Base-by-base conservation (phyloP, 1,140 invertebrate species). In the Psilanteris sp. region DNA sequence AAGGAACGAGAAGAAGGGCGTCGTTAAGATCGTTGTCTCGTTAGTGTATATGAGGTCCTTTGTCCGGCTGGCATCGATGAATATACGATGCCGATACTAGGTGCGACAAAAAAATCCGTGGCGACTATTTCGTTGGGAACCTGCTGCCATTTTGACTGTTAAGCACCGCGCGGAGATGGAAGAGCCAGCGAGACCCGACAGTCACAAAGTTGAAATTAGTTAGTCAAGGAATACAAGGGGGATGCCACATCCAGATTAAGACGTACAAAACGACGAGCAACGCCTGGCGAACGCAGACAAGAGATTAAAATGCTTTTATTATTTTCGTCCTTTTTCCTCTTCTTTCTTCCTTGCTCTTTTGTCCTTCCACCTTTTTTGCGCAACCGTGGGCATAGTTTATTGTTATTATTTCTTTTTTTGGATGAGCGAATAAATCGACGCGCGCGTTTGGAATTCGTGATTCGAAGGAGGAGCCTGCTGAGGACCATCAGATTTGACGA, bases 11-110 rank as follows among this genome's bases (percentile, higher is more conserved):
- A 36, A 61, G 48, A 72, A 74, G 50, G 26, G 10, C 61, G 67
- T 79, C 82, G 77, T 85, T 83, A 80, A 85, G 84, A 85, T 85
- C 73, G 41, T 83, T 82, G 82, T 85, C 83, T 80, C 31, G 37
- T 1, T 46, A 57, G 57, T 32, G 59, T 71, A 61, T 76, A 70
- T 52, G 48, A 52, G 72, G 43, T 74, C 34, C 71, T 83, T 80
- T 81, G 80, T 82, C 70, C 59, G 39, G 44, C 46, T 55, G 48
- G 34, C 61, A 46, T 61, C 76, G 78, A 80, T 85, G 82, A 83
- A 83, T 81, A 81, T 80, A 83, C 77, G 80, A 78, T 37, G 61
- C 57, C 46, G 39, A 71, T 78, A 61, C 15, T 41, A 75, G 74
- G 71, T 74, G 72, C 36, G 68, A 50, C 46, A 13, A 66, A 48